Percentiles rank a stretch among this genome's conserved stretches.
These are phyloP conservation scores for Rhynchomys soricoides DNA, from an alignment of 2,113 vertebrate species.

Conservation along the genomic window DNA sequence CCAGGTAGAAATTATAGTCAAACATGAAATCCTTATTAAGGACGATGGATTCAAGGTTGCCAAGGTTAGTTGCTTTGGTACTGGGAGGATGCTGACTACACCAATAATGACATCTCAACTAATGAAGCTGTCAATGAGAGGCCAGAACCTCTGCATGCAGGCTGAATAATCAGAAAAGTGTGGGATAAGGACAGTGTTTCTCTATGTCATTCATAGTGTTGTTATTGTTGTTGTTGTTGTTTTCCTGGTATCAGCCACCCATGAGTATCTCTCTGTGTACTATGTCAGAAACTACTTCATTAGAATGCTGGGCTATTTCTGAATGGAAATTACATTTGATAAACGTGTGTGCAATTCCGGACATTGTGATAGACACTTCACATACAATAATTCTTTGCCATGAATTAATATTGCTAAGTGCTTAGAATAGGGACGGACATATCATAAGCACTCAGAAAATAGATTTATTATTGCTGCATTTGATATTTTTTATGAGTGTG, in stretches of 20 bases:
- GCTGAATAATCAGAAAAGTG: conserved; percentile 44
- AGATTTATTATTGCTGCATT: not conserved
- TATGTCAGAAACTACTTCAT: not conserved
- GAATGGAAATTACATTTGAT: not conserved
- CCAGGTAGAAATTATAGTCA: not conserved
- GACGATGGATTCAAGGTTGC: conserved; percentile 22
- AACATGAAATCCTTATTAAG: conserved; percentile 55
- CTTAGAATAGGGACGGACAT: not conserved
- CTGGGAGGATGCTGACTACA: conserved; percentile 60
- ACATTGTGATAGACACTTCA: not conserved
- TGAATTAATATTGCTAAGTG: conserved; percentile 5
- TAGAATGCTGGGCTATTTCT: not conserved
- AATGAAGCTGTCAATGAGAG: conserved; percentile 55
- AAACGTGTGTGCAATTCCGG: not conserved
- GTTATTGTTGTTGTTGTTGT: not conserved
- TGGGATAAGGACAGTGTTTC: not conserved
- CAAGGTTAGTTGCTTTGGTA: conserved; percentile 65
- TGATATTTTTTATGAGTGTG: conserved; percentile 3
- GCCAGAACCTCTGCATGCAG: conserved; percentile 31
- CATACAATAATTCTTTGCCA: not conserved
- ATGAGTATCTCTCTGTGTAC: not conserved
- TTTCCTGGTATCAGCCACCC: not conserved
- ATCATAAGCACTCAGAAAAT: not conserved
- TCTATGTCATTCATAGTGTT: not conserved
- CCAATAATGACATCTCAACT: conserved; percentile 55